phyloP scores from a whole-genome alignment of 92 coral and sea anemone genomes.

The Palythoa grandiflora region DNA sequence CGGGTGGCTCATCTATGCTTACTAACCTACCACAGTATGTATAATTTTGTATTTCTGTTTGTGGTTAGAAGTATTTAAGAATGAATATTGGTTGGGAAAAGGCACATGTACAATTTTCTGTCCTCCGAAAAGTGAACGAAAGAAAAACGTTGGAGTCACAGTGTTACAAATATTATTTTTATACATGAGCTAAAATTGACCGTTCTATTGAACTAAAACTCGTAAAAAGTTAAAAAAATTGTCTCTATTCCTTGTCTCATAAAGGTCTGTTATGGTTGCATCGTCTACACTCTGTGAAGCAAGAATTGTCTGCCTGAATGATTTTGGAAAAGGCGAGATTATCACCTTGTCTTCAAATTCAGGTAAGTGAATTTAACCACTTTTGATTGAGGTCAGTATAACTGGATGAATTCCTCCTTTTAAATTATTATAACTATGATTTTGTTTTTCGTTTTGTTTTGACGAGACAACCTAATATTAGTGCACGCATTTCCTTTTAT shows the following conservation, averaged over 20 bases:
- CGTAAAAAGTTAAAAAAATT: background rate
- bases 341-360: background rate
- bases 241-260: background rate
- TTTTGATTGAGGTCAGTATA: background rate
- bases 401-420: background rate
- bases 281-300: slow-evolving; percentile 26
- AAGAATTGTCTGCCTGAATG: background rate
- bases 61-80: no score
- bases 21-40: no score
- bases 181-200: background rate
- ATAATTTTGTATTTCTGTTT: no score
- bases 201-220: background rate
- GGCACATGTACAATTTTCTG: background rate
- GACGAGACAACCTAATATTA: no score
- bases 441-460: no score
- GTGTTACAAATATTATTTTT: no score
- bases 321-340: slow-evolving; percentile 16
- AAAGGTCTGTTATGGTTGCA: slow-evolving; percentile 28
- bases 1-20: no score
- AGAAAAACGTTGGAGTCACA: no score
- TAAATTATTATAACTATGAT: no score
- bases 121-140: no score
- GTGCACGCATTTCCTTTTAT: no score
- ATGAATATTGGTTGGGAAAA: no score
- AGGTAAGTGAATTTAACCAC: background rate